A percentile compares a stretch with the other conserved stretches of the same genome.
These are phyloP conservation scores for Phasia obesa DNA, from an alignment of 2,888 invertebrate species.

Conservation along the genomic window DNA sequence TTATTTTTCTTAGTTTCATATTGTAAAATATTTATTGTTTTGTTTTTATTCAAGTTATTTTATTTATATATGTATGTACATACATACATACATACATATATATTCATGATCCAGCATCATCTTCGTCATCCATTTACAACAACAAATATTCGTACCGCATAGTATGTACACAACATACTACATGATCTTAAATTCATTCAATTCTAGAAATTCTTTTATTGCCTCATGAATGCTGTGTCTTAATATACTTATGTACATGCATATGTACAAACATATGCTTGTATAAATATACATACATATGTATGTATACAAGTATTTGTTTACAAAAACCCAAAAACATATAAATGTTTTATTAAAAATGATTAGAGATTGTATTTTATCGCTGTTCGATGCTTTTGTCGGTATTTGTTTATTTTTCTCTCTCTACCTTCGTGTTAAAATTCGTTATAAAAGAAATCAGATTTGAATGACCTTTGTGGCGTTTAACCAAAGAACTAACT, in stretches of 20 bases:
- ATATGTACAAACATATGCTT: background rate
- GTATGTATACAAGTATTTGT: no score
- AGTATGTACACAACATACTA: conserved; percentile 31
- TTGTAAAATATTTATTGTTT: conserved; percentile 48
- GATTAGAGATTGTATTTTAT: conserved; percentile 58
- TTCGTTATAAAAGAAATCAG: conserved; percentile 21
- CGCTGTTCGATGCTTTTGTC: conserved; percentile 25
- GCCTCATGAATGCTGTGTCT: conserved; percentile 43
- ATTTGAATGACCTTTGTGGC: conserved; percentile 66
- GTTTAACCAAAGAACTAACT: conserved; percentile 43
- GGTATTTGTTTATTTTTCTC: conserved; percentile 44
- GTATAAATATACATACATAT: conserved; percentile 12
- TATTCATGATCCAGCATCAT: conserved; percentile 47
- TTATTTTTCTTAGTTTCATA: conserved; percentile 40
- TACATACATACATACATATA: no score
- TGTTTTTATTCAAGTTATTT: conserved; percentile 18
- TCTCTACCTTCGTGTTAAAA: conserved; percentile 8
- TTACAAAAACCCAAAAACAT: background rate
- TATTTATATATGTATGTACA: conserved; percentile 36
- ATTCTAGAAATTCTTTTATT: conserved; percentile 63
- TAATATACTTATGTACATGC: conserved; percentile 3
- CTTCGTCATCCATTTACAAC: no score
- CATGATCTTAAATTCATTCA: conserved; percentile 65
- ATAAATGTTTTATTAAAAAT: conserved; percentile 55
- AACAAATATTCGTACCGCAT: conserved; percentile 11